Conservation (phyloP, 1,140 invertebrate species). For the Matsumurasca onukii region DNA sequence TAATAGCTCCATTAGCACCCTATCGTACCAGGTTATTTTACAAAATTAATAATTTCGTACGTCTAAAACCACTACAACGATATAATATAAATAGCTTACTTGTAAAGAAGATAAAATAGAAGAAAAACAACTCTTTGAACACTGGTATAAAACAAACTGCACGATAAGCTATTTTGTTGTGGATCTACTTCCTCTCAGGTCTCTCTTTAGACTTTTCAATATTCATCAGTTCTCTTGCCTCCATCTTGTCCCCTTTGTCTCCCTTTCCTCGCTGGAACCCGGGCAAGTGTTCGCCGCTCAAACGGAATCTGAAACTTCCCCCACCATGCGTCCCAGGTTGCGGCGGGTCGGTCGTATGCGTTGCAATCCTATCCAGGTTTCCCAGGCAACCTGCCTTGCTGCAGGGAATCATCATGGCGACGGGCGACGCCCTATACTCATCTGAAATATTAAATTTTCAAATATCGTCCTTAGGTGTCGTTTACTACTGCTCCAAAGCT, state of each 20-base stretch:
- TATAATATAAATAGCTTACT: too few relatives aligned
- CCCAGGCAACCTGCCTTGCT: neutral
- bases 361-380: slow-evolving; percentile 25
- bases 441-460: too few relatives aligned
- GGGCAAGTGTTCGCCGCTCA: slow-evolving; percentile 41
- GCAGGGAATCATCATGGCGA: slow-evolving; percentile 14
- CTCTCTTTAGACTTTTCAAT: slow-evolving; percentile 43
- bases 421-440: slow-evolving; percentile 3
- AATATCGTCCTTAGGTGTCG: too few relatives aligned
- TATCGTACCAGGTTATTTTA: too few relatives aligned
- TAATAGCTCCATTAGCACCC: too few relatives aligned
- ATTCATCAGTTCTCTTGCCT: slow-evolving; percentile 43
- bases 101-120: slow-evolving; percentile 31
- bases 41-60: too few relatives aligned
- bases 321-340: slow-evolving; percentile 9
- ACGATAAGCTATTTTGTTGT: slow-evolving; percentile 58
- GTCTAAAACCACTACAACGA: too few relatives aligned
- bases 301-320: slow-evolving; percentile 28
- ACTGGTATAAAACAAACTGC: slow-evolving; percentile 38
- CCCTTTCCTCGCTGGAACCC: slow-evolving; percentile 47
- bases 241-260: slow-evolving; percentile 34
- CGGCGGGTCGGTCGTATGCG: slow-evolving; percentile 10
- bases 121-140: slow-evolving; percentile 36
- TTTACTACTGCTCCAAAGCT: too few relatives aligned
- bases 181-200: slow-evolving; percentile 52